Conservation (phyloP, 2,888 invertebrate genomes). For the Plemyria rubiginata region DNA sequence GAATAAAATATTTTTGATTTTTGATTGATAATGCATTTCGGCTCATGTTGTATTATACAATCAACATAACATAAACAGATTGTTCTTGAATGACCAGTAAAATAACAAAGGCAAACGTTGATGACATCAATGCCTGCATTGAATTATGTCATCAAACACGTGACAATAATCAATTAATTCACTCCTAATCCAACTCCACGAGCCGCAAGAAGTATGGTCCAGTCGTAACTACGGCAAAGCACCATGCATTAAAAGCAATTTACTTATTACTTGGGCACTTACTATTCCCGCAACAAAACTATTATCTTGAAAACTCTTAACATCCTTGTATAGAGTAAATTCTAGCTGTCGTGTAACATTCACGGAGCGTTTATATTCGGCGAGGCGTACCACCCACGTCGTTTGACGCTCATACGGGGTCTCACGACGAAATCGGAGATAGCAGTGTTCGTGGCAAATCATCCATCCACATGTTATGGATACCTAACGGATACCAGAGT, state of each 20-base stretch:
- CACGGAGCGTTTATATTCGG: constrained; percentile 74
- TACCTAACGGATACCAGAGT: constrained; percentile 44
- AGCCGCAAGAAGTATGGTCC: constrained; percentile 3
- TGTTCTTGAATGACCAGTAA: constrained; percentile 53
- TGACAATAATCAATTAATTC: constrained; percentile 9
- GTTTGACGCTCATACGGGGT: constrained; percentile 55
- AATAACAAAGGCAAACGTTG: constrained; percentile 59
- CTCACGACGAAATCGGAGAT: constrained; percentile 67
- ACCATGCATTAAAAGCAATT: constrained; percentile 2
- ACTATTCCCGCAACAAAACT: constrained; percentile 26
- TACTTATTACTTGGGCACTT: constrained; percentile 10
- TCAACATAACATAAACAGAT: constrained; percentile 57
- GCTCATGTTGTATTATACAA: constrained; percentile 50
- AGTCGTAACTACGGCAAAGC: constrained; percentile 6
- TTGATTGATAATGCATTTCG: constrained; percentile 49
- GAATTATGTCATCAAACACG: constrained; percentile 4
- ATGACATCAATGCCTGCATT: constrained; percentile 49
- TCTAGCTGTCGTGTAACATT: constrained; percentile 60
- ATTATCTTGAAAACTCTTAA: constrained; percentile 41
- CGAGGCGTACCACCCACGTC: constrained; percentile 74
- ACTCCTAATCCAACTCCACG: neutral
- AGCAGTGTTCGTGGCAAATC: constrained; percentile 57
- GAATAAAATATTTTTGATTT: no score
- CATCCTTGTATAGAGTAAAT: constrained; percentile 44
- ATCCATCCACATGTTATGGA: constrained; percentile 45